These are phyloP conservation scores for Megaceryle alcyon DNA, from an alignment of 2,797 vertebrate species.

Conservation along the genomic window DNA sequence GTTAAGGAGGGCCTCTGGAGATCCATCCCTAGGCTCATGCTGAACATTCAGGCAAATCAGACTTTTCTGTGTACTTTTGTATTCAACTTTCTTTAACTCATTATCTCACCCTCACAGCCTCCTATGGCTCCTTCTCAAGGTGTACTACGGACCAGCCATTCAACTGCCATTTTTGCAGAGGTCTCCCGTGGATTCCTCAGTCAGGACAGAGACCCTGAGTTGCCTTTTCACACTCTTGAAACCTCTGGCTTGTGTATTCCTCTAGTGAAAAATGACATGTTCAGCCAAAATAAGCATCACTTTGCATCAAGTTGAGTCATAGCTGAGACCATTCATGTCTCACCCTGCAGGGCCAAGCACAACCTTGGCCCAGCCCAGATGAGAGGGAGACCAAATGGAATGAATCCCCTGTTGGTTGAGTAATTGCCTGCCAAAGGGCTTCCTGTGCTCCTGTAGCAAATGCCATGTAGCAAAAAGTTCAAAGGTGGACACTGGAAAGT, in stretches of 20 bases:
- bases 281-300: not conserved
- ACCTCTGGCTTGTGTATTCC: not conserved
- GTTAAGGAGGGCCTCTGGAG: not conserved
- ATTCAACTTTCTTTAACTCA: not conserved
- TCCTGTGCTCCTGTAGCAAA: not conserved
- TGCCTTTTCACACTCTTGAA: not conserved
- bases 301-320: not conserved
- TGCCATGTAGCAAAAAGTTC: fast-evolving
- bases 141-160: not conserved
- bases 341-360: not conserved
- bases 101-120: not conserved
- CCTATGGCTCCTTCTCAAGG: not conserved
- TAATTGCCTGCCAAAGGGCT: not conserved
- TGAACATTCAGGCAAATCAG: not conserved
- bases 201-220: not conserved
- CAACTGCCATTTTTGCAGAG: not conserved
- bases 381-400: not conserved
- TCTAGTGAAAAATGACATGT: not conserved
- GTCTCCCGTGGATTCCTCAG: not conserved
- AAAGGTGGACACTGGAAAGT: not conserved
- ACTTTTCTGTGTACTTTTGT: not conserved
- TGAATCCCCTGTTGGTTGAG: not conserved
- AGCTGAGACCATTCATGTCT: not conserved
- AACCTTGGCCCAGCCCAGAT: not conserved
- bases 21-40: not conserved